Percentiles rank a stretch among this genome's conserved stretches.
phyloP scores from a whole-genome alignment of 2,888 invertebrate genomes.

The Tenthredo scrophulariae region DNA sequence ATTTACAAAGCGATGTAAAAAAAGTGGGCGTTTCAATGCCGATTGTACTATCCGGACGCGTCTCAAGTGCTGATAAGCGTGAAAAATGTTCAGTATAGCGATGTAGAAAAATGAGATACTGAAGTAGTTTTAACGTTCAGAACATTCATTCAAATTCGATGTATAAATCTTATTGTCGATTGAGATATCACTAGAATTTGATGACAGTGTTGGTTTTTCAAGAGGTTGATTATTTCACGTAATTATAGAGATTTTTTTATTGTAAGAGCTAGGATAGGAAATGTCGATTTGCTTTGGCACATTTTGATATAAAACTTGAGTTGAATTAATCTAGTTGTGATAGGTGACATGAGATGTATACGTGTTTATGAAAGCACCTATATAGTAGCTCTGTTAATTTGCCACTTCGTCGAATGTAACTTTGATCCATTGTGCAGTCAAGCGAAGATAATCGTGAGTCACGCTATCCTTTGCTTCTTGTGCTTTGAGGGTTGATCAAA shows the following conservation, averaged over 20 bases:
- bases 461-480: neutral
- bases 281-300: neutral
- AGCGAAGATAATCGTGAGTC: slow-evolving; percentile 19
- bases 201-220: no score
- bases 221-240: neutral
- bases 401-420: slow-evolving; percentile 20
- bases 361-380: neutral
- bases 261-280: neutral
- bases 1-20: neutral
- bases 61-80: neutral
- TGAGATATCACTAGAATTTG: no score
- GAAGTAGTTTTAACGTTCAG: neutral
- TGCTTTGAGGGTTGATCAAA: slow-evolving; percentile 45
- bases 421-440: slow-evolving; percentile 31
- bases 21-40: neutral
- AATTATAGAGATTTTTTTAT: neutral
- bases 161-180: no score
- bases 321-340: neutral
- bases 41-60: neutral
- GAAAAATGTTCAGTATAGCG: neutral
- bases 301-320: neutral
- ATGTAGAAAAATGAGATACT: neutral
- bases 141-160: neutral
- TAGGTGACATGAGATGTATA: neutral
- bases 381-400: slow-evolving; percentile 12